A percentile compares a stretch with the other conserved stretches of the same genome.
Evolutionary conservation across 92 coral and sea anemone genomes (phyloP).

Genomic region (Umimayanthus kanabou): DNA sequence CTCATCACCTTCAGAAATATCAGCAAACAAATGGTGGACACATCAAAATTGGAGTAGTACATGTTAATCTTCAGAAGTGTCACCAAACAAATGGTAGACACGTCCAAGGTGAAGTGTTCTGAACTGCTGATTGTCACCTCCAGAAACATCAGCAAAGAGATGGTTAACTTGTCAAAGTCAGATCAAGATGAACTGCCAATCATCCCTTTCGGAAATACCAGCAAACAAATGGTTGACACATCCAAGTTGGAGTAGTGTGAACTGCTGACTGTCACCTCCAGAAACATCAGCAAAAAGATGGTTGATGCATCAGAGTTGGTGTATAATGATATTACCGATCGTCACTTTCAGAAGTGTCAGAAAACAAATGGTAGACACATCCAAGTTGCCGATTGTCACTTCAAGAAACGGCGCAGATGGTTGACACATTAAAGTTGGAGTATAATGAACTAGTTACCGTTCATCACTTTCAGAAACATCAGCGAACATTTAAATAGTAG

Average conservation of each 20-base stretch:
- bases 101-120: neutral
- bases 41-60: slow-evolving; percentile 30
- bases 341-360: neutral
- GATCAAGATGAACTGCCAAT: slow-evolving; percentile 35
- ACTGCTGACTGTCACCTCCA: no score
- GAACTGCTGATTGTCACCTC: no score
- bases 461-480: slow-evolving; percentile 59
- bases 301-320: slow-evolving; percentile 32
- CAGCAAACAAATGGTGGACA: slow-evolving; percentile 71
- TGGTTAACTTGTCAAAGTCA: slow-evolving; percentile 50
- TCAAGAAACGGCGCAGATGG: slow-evolving; percentile 26
- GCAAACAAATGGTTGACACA: slow-evolving; percentile 55
- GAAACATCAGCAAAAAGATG: slow-evolving; percentile 43
- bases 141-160: slow-evolving; percentile 23
- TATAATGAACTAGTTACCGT: slow-evolving; percentile 21
- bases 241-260: neutral
- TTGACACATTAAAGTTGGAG: slow-evolving; percentile 17
- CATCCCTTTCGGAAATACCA: neutral
- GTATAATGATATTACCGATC: slow-evolving; percentile 32
- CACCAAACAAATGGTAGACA: slow-evolving; percentile 48
- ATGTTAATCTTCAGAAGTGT: no score
- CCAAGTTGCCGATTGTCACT: neutral
- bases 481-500: slow-evolving; percentile 64
- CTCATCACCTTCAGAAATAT: slow-evolving; percentile 63
- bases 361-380: slow-evolving; percentile 54